Evolutionary conservation across 2,888 invertebrate species (phyloP).

Genomic region (Tipula vernalis): DNA sequence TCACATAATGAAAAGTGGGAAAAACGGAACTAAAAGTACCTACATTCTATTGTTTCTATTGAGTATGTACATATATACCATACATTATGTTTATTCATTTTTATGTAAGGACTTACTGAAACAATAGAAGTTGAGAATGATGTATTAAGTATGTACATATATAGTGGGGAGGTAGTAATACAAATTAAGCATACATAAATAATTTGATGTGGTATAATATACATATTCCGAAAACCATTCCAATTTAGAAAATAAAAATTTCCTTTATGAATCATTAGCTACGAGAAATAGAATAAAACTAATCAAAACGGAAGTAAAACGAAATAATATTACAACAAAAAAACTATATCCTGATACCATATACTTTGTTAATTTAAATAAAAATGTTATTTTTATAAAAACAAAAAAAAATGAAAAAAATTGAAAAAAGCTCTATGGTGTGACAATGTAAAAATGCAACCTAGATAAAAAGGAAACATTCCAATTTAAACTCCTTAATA

Average conservation of each 20-base stretch:
- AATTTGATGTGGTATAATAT: not conserved
- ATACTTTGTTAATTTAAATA: not conserved
- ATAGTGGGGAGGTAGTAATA: not conserved
- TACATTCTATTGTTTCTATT: not conserved
- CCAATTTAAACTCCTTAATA: not conserved
- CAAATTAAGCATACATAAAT: not conserved
- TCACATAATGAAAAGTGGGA: not conserved
- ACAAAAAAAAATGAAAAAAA: too few relatives aligned
- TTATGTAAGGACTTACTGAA: not conserved
- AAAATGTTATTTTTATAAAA: not conserved
- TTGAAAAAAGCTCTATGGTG: not conserved
- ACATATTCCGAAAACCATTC: not conserved
- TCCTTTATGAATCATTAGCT: not conserved
- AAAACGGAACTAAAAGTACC: not conserved
- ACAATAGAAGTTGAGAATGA: not conserved
- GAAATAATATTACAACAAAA: not conserved
- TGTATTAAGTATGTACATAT: not conserved
- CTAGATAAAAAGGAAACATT: not conserved
- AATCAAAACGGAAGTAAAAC: not conserved
- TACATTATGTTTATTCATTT: not conserved
- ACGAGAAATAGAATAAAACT: not conserved
- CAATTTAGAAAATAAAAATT: not conserved
- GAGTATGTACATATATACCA: not conserved
- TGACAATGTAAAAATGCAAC: not conserved
- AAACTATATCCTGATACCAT: not conserved